phyloP scores from a whole-genome alignment of 2,113 vertebrate genomes.

The Periophthalmus modestus region DNA sequence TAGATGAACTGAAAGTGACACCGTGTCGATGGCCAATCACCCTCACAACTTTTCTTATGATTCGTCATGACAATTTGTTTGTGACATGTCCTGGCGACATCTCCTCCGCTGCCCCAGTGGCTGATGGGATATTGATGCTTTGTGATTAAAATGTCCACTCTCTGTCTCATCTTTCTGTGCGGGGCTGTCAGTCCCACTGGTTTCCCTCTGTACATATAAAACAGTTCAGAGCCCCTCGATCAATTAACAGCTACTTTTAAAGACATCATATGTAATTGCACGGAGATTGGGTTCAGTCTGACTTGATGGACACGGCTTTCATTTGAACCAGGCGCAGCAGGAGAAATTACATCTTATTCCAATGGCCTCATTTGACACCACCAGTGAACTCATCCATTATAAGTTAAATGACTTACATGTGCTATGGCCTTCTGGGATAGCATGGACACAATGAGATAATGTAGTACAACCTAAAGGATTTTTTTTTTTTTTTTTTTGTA shows the following conservation, averaged over 20 bases:
- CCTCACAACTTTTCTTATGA: slow-evolving; percentile 28
- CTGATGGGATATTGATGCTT: slow-evolving; percentile 43
- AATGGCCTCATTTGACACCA: slow-evolving; percentile 21
- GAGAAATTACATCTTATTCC: slow-evolving; percentile 33
- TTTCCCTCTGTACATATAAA: slow-evolving; percentile 10
- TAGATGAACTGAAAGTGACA: neutral
- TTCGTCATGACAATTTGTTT: slow-evolving; percentile 32
- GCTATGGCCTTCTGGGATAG: neutral
- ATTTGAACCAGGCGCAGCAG: slow-evolving; percentile 21
- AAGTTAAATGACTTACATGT: slow-evolving; percentile 16
- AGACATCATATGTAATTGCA: slow-evolving; percentile 45
- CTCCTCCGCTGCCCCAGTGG: neutral
- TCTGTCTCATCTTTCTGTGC: slow-evolving; percentile 23
- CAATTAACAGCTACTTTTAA: slow-evolving; percentile 41
- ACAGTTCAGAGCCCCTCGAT: slow-evolving; percentile 19
- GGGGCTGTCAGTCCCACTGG: slow-evolving; percentile 10
- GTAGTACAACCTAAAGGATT: neutral
- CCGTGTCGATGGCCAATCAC: neutral
- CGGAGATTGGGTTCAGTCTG: slow-evolving; percentile 41
- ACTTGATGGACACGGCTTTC: slow-evolving; percentile 41
- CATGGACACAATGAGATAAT: neutral
- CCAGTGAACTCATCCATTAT: slow-evolving; percentile 33
- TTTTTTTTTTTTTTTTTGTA: too few relatives aligned
- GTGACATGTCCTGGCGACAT: slow-evolving; percentile 12
- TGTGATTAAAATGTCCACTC: slow-evolving; percentile 53